A percentile compares a stretch with the other conserved stretches of the same genome.
These are phyloP conservation scores for Rynchops niger DNA, from an alignment of 2,113 vertebrate species.

Conservation along the genomic window DNA sequence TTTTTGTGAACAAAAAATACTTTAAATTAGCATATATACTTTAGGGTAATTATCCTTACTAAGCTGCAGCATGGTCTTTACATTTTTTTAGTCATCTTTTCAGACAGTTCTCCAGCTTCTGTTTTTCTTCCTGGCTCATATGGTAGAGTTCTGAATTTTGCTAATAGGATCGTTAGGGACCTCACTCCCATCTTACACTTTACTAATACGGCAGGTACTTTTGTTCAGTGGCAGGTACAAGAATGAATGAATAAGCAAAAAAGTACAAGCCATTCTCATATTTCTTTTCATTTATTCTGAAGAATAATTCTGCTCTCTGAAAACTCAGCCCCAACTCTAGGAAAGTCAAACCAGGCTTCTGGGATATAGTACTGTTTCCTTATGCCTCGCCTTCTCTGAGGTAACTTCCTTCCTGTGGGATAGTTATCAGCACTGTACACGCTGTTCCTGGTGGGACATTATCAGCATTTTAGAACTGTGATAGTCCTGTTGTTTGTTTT, in stretches of 20 bases:
- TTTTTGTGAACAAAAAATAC: background rate
- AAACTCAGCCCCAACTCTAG: background rate
- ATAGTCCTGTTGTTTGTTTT: slow-evolving; percentile 16
- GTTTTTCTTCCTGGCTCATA: background rate
- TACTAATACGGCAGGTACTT: background rate
- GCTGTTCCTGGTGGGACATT: background rate
- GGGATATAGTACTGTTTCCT: background rate
- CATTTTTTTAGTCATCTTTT: background rate
- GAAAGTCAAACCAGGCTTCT: background rate
- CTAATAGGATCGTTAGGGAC: background rate
- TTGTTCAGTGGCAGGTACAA: background rate
- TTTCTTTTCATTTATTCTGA: background rate
- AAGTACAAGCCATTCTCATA: background rate
- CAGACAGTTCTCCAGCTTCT: background rate
- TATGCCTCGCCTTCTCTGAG: background rate
- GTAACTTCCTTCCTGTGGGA: slow-evolving; percentile 41
- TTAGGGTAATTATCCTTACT: background rate
- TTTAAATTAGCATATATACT: background rate
- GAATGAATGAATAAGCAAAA: background rate
- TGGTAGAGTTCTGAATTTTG: background rate
- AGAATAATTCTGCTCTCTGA: background rate
- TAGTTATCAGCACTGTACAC: slow-evolving; percentile 7
- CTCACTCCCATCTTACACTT: background rate
- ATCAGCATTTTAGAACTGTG: background rate
- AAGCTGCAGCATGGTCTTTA: background rate